Evolutionary conservation across 2,888 invertebrate genomes (phyloP), one percentile per base, ranked within the genome.

Genomic region (Rhingia rostrata): DNA sequence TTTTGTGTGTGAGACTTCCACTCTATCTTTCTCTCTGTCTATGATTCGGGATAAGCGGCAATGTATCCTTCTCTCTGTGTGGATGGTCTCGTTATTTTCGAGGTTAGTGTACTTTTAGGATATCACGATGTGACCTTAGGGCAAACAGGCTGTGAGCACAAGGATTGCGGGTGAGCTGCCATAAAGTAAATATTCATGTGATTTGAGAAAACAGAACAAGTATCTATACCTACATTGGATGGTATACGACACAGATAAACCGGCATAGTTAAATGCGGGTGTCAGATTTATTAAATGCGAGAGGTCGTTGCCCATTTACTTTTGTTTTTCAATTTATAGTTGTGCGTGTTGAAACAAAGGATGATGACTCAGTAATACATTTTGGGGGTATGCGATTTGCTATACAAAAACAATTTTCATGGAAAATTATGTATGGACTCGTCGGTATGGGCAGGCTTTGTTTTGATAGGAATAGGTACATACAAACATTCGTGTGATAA

Each of bases 231-330:
- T 14, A 22, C 22, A 22, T 22, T 22, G 22, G 22, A 22, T 2
- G 22, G 22, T 22, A 22, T 22, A 22, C 22, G 22, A 22, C 22
- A 22, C 22, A 22, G 22, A 22, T 22, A 22, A 22, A 22, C 22
- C 22, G 22, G 22, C 22, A 22, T 22, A 22, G 22, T 22, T n/a
- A 30, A 14, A 30, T 43, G 43, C 39, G 7, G 1, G 6, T 39
- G 9, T 51, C 3, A 43, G 4, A 39, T 37, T 4, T n/a, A 69
- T 56, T 37, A 53, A 41, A 54, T 35, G 39, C 12, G 12, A 33
- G 43, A 74, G 75, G 67, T 74, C 70, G 70, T 70, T 81, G 81
- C 37, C 70, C 67, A 80, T 69, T 33, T 6, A 56, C 41, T n/a
- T 67, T 63, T 61, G 56, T 49, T 49, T 74, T 56, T 49, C 35